Evolutionary conservation across 2,888 invertebrate genomes (phyloP).

Genomic region (Polyommatus iphigenia): DNA sequence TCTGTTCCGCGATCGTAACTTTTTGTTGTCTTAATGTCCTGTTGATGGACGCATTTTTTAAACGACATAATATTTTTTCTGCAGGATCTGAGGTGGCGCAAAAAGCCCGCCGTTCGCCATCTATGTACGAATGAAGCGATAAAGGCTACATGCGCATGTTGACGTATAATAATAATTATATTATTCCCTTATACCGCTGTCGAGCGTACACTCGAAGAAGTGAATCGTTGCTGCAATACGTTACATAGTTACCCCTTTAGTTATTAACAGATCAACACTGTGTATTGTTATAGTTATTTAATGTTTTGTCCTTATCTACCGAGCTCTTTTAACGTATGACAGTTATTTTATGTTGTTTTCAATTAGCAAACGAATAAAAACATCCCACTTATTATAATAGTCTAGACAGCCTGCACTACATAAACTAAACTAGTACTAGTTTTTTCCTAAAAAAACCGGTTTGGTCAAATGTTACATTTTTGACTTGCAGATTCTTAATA

Average conservation of each 20-base stretch:
- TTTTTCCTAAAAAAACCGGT: neutral
- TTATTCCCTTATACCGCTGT: conserved; percentile 34
- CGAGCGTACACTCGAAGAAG: conserved; percentile 33
- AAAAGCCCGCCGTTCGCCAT: conserved; percentile 30
- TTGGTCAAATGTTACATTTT: neutral
- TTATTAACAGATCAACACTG: too few species aligned
- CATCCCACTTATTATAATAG: neutral
- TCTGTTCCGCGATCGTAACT: conserved; percentile 16
- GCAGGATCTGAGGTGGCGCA: neutral
- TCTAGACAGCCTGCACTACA: neutral
- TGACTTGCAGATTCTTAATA: neutral
- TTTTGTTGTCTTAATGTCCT: conserved; percentile 22
- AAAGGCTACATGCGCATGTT: conserved; percentile 31
- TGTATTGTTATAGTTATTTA: too few species aligned
- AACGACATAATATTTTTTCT: conserved; percentile 25
- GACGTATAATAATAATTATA: conserved; percentile 35
- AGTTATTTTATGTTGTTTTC: neutral
- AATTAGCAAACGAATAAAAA: neutral
- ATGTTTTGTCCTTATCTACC: too few species aligned
- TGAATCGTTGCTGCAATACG: neutral
- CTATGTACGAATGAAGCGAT: conserved; percentile 35
- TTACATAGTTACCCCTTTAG: neutral
- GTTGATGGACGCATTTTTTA: conserved; percentile 22
- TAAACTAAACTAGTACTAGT: neutral
- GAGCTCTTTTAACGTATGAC: too few species aligned